Evolutionary conservation across 1,140 invertebrate genomes (phyloP), one percentile per base, ranked within the genome.

Genomic region (Arctopsyche grandis): DNA sequence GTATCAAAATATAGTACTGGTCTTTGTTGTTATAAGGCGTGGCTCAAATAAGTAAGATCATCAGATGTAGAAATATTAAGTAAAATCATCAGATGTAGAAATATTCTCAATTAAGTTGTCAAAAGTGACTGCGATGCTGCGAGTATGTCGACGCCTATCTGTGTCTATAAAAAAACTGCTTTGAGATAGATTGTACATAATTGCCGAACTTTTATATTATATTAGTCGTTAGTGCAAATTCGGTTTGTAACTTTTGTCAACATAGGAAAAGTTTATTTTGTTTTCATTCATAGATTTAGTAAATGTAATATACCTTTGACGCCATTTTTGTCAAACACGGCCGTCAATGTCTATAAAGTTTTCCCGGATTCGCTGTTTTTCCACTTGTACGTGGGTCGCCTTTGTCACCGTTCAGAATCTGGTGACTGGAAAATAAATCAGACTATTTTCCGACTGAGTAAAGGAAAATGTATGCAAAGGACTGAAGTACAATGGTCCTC

Each of bases 241-340:
- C 14, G 5, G 29, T 19, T 7, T 19, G 22, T 70, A 73, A 73
- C 69, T 48, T 5, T 73, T 73, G 69, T 73, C 19, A 38, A 46
- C 38, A 21, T 26, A 21, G n/a, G 48, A 58, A 75, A 75, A 58
- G 56, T 48, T 75, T 58, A 48, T 69, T 29, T 69, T n/a, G n/a
- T n/a, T n/a, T n/a, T n/a, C n/a, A n/a, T n/a, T n/a, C n/a, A 10
- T 19, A 12, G 3, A 21, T 75, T 75, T 75, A 24, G 73, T 75
- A 75, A 75, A 75, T 48, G 58, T 75, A 24, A 75, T 48, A 58
- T 75, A 75, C 52, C 43, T 44, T 24, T 4, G 29, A 38, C 29
- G 29, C 29, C 29, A 38, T 38, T 38, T 21, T 21, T 16, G 16
- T 60, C 56, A 60, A 60, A 60, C 9, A 60, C 19, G 9, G 1